Evolutionary conservation across 2,797 vertebrate species (phyloP).

Genomic region (Vireo griseus): DNA sequence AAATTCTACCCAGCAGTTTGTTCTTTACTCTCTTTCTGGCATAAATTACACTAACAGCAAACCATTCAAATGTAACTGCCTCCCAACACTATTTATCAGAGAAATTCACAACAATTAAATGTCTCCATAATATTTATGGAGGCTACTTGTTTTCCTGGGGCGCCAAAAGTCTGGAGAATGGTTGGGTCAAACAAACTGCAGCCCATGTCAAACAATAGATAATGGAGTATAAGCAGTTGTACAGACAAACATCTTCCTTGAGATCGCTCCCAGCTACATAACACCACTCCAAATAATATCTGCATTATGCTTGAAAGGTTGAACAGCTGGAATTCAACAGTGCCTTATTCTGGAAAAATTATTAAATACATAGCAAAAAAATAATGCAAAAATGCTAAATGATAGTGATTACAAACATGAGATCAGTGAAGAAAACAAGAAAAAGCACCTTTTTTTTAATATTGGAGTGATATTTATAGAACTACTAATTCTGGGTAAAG

Average conservation of each 20-base stretch:
- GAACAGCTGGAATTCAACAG: not conserved
- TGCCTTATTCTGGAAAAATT: not conserved
- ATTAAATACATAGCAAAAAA: not conserved
- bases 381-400: not conserved
- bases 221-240: not conserved
- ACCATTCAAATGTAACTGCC: not conserved
- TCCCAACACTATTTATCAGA: slow-evolving; percentile 31
- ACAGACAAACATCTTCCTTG: not conserved
- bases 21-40: slow-evolving; percentile 5
- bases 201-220: slow-evolving; percentile 26
- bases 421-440: not conserved
- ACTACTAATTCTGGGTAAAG: not conserved
- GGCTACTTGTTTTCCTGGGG: not conserved
- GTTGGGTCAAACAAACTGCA: slow-evolving; percentile 27
- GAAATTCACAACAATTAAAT: slow-evolving; percentile 36
- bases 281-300: not conserved
- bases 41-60: not conserved
- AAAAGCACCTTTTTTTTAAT: not conserved
- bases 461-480: not conserved
- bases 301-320: not conserved
- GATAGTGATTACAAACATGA: not conserved
- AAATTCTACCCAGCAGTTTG: not conserved
- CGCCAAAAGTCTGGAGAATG: slow-evolving; percentile 24
- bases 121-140: slow-evolving; percentile 44
- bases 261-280: not conserved